Percentiles rank a stretch among this genome's conserved stretches.
Evolutionary conservation across 2,888 invertebrate species (phyloP).

Genomic region (Xylocampa areola): DNA sequence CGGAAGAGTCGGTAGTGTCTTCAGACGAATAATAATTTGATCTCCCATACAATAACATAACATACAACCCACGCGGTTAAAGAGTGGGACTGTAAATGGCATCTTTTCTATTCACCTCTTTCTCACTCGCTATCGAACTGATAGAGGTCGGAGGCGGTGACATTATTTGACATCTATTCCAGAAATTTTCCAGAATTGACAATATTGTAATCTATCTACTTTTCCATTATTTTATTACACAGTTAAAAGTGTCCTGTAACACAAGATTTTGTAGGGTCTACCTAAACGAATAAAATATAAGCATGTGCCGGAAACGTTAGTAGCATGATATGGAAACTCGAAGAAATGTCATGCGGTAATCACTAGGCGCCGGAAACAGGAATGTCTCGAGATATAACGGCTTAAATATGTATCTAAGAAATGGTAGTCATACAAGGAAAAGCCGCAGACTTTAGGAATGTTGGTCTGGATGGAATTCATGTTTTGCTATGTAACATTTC

Average conservation of each 20-base stretch:
- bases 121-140: no score
- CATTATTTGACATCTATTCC: no score
- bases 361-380: slow-evolving; percentile 57
- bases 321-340: slow-evolving; percentile 49
- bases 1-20: no score
- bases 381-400: slow-evolving; percentile 54
- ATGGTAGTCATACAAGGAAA: slow-evolving; percentile 41
- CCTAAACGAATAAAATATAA: slow-evolving; percentile 44
- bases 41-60: no score
- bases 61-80: no score
- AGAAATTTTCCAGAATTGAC: no score
- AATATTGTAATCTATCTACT: no score
- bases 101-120: no score
- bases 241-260: slow-evolving; percentile 23
- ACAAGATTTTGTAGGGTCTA: slow-evolving; percentile 19
- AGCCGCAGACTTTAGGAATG: slow-evolving; percentile 44
- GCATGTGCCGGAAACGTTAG: slow-evolving; percentile 51
- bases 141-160: no score
- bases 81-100: no score
- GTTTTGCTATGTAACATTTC: slow-evolving; percentile 19
- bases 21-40: no score
- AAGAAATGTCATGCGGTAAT: slow-evolving; percentile 52
- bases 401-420: slow-evolving; percentile 45
- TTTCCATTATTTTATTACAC: slow-evolving; percentile 21
- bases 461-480: slow-evolving; percentile 30